Conservation (phyloP, 2,113 vertebrate genomes). For the Sinocyclocheilus anshuiensis region DNA sequence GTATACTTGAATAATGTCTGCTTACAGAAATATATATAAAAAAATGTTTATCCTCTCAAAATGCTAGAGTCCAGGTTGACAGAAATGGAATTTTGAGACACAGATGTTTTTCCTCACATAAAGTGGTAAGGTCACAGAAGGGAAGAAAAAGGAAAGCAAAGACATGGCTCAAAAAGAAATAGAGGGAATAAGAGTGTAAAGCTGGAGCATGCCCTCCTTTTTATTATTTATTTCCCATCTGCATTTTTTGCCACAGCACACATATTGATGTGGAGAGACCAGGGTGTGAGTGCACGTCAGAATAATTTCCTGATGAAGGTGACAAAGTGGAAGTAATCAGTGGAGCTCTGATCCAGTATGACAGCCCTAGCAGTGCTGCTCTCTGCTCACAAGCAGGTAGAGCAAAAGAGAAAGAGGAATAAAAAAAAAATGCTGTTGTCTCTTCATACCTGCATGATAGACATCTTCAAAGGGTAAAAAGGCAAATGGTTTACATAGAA, state of each 20-base stretch:
- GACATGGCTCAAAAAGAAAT: neutral
- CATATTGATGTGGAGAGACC: conserved; percentile 79
- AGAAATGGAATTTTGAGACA: neutral
- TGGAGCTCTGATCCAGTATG: conserved; percentile 79
- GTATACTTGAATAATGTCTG: too few relatives aligned
- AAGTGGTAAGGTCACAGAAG: neutral
- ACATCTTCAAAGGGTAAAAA: neutral
- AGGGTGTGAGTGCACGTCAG: conserved; percentile 78
- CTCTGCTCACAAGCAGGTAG: conserved; percentile 5
- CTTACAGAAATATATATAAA: neutral
- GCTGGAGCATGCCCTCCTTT: conserved; percentile 64
- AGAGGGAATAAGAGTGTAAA: conserved; percentile 57
- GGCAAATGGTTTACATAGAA: neutral
- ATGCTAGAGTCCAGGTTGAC: neutral
- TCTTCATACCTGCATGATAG: neutral
- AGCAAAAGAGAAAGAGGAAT: neutral
- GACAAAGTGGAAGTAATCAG: conserved; percentile 84
- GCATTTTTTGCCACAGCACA: conserved; percentile 76
- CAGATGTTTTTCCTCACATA: neutral
- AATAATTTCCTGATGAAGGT: conserved; percentile 82
- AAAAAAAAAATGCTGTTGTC: neutral
- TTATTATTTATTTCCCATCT: conserved; percentile 80
- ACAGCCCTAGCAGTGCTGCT: conserved; percentile 69
- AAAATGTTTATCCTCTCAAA: neutral
- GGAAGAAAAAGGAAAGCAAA: neutral